Evolutionary conservation across 2,113 vertebrate genomes (phyloP), one percentile per base, ranked within the genome.

Genomic region (Albula glossodonta): DNA sequence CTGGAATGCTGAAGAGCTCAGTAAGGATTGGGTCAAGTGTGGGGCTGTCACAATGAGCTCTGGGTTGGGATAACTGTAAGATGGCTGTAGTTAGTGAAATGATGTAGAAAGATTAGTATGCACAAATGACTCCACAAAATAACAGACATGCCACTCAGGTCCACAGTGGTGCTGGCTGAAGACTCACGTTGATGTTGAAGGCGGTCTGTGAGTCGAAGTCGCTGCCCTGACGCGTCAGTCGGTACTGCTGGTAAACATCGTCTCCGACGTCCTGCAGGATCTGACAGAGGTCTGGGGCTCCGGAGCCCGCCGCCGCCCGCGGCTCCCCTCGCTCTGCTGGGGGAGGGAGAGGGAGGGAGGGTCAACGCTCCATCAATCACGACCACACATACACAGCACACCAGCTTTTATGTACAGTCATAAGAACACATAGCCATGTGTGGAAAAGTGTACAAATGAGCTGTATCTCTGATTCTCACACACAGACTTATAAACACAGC

Each of bases 161-260:
- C 51, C 51, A 66, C 52, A 63, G 22, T 78, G 8, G 53, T 53
- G 6, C n/a, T 3, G 22, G 51, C 25, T 22, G 53, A 82, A 87
- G 11, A 70, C 97, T 96, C 91, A 98, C 97, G 80, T 97, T 98
- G 90, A 98, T 96, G 92, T 96, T 96, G 92, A 98, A 98, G 84
- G 97, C 94, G 51, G 96, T 94, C 91, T 97, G 97, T 0, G 96
- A 93, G 89, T 98, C 97, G 90, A 97, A 98, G 91, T 98, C 97
- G 41, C 97, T 97, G 89, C 96, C 95, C 90, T 97, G 97, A 11
- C 97, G 95, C 5, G 97, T 97, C 88, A 98, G 95, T 78, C 97
- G 93, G 88, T 98, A 98, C 88, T 98, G 97, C 90, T 98, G 97
- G 88, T 98, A 98, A 77, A 98, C 96, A 41, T 98, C 97, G 87